A percentile compares a stretch with the other conserved stretches of the same genome.
phyloP scores from a whole-genome alignment of 1,140 invertebrate species.

The Bombus picipes region DNA sequence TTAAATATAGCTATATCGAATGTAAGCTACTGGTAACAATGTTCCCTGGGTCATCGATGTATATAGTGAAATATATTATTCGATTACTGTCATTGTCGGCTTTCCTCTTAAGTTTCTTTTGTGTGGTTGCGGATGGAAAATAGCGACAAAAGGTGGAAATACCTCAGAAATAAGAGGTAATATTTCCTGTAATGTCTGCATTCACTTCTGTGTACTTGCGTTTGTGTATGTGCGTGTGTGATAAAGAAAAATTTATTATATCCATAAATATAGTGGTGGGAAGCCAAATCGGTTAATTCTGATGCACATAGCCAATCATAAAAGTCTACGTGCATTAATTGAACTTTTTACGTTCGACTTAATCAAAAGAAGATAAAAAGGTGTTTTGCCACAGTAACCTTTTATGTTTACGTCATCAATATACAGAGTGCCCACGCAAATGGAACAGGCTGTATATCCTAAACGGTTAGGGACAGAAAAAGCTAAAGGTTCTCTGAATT shows the following conservation, averaged over 20 bases:
- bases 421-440: no score
- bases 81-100: neutral
- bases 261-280: neutral
- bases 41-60: neutral
- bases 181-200: neutral
- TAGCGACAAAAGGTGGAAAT: neutral
- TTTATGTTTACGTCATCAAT: no score
- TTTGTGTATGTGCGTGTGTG: no score
- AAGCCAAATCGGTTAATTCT: neutral
- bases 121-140: neutral
- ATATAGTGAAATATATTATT: constrained; percentile 8
- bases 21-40: neutral
- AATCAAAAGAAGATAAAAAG: no score
- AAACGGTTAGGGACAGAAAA: no score
- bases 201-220: neutral
- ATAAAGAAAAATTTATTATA: constrained; percentile 24
- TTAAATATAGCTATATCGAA: neutral
- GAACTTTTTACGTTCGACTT: no score
- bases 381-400: no score
- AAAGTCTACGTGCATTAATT: no score
- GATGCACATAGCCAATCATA: no score
- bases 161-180: constrained; percentile 6
- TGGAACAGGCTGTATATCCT: no score
- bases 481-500: no score
- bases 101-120: constrained; percentile 3